Percentiles rank a stretch among this genome's conserved stretches.
phyloP scores from a whole-genome alignment of 2,113 vertebrate species.

The Peucedramus taeniatus region DNA sequence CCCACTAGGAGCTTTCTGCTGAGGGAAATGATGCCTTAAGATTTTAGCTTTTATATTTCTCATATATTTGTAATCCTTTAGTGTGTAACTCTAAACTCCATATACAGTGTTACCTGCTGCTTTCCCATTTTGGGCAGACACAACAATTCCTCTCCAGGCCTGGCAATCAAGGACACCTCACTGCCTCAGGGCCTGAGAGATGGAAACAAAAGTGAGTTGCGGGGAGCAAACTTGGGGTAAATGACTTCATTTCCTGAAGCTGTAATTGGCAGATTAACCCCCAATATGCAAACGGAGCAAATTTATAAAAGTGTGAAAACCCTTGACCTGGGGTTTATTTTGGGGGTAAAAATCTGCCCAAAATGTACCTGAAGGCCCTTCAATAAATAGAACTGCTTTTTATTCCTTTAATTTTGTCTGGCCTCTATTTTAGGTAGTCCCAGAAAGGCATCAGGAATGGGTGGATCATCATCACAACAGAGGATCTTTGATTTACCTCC shows the following conservation, averaged over 20 bases:
- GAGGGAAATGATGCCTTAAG: background rate
- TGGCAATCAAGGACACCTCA: background rate
- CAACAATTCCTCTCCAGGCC: background rate
- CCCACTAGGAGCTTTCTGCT: background rate
- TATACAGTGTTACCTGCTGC: background rate
- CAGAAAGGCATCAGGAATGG: background rate
- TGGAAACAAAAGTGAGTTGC: background rate
- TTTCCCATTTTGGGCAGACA: background rate
- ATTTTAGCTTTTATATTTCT: background rate
- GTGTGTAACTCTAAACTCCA: accelerated
- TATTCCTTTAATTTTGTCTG: background rate
- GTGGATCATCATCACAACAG: background rate
- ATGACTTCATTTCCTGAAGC: background rate
- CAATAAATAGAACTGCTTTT: background rate
- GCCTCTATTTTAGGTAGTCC: background rate
- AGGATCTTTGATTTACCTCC: background rate
- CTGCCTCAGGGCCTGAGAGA: background rate
- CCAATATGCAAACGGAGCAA: background rate
- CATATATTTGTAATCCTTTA: background rate
- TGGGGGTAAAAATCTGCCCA: no score
- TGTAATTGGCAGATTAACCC: background rate
- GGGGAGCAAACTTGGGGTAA: background rate
- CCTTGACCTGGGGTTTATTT: no score
- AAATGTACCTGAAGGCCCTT: background rate
- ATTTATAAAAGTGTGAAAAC: background rate